phyloP scores from a whole-genome alignment of 2,113 vertebrate genomes.

The Phocoena sinus region DNA sequence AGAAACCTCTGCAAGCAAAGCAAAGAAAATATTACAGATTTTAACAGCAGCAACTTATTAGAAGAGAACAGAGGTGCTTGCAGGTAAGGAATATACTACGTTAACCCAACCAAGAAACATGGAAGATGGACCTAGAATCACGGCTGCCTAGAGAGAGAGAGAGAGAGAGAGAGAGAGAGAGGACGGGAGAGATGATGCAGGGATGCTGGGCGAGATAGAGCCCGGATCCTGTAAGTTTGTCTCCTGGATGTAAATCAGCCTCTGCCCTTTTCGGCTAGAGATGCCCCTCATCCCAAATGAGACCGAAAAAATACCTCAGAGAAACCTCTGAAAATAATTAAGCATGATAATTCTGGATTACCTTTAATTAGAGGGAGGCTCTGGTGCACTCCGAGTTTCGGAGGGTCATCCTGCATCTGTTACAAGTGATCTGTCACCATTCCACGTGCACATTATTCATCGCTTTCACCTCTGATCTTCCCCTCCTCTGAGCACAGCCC shows the following conservation, averaged over 20 bases:
- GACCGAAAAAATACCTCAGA: not conserved
- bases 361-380: slow-evolving; percentile 68
- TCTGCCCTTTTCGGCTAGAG: slow-evolving; percentile 24
- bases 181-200: too few species aligned
- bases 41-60: not conserved
- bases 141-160: not conserved
- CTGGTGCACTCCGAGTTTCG: slow-evolving; percentile 22
- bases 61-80: not conserved
- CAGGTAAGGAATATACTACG: not conserved
- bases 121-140: not conserved
- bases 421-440: slow-evolving; percentile 56
- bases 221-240: not conserved
- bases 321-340: slow-evolving; percentile 70
- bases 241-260: not conserved
- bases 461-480: slow-evolving; percentile 55
- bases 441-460: not conserved
- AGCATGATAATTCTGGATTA: slow-evolving; percentile 71
- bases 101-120: not conserved
- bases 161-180: not conserved
- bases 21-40: not conserved
- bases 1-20: not conserved
- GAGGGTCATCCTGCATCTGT: slow-evolving; percentile 55
- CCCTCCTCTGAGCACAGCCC: slow-evolving; percentile 35
- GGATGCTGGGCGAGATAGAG: not conserved
- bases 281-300: not conserved